phyloP scores from a whole-genome alignment of 2,888 invertebrate species.

The Nebria brevicollis region DNA sequence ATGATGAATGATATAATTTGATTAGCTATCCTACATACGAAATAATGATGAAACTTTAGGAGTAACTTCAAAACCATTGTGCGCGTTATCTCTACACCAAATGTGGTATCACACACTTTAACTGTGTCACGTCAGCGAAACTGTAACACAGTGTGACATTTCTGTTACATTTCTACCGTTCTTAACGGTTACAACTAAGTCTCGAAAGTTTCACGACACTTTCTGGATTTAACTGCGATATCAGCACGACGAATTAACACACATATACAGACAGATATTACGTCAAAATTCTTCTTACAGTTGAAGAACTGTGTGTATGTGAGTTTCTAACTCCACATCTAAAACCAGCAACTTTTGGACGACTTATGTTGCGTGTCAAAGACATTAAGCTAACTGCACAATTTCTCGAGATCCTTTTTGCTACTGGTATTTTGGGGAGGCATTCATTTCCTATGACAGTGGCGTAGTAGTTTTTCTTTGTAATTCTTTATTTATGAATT shows the following conservation, averaged over 20 bases:
- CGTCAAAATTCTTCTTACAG: slow-evolving; percentile 22
- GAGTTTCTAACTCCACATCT: slow-evolving; percentile 36
- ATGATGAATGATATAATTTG: too few relatives aligned
- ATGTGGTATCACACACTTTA: background rate
- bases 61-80: too few relatives aligned
- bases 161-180: slow-evolving; percentile 18
- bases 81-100: background rate
- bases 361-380: slow-evolving; percentile 42
- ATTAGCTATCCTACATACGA: too few relatives aligned
- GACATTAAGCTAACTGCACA: slow-evolving; percentile 21
- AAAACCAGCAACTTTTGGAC: slow-evolving; percentile 29
- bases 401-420: background rate
- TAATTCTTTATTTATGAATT: too few relatives aligned
- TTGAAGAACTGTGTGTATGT: slow-evolving; percentile 21
- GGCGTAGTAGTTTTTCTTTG: background rate
- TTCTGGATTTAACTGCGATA: slow-evolving; percentile 40
- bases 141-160: slow-evolving; percentile 27
- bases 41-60: too few relatives aligned
- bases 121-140: background rate
- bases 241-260: slow-evolving; percentile 33
- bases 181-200: slow-evolving; percentile 35
- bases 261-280: slow-evolving; percentile 21
- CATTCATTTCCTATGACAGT: background rate
- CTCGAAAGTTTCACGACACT: slow-evolving; percentile 26
- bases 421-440: background rate